Base-by-base conservation (phyloP, 2,113 vertebrate genomes). In the Falco punctatus region DNA sequence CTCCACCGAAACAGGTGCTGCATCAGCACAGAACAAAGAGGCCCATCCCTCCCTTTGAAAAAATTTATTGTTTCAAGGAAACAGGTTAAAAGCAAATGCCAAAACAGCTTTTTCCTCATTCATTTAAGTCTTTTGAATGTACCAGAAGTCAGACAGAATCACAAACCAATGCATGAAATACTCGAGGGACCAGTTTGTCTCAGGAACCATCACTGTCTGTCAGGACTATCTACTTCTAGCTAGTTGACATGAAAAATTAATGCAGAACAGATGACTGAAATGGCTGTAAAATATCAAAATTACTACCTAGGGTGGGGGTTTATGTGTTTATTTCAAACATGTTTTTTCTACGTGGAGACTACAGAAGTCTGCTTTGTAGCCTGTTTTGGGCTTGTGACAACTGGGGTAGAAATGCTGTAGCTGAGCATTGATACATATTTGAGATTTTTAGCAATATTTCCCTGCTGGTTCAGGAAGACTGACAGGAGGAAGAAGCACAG, bases 201-300 rank as follows among this genome's bases (percentile, higher is more conserved):
- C 58, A 73, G 35, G 55, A 94, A 59, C 12, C n/a, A 77, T 70
- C 38, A 62, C 15, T 0, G 58, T 48, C 84, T 89, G 79, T 96
- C 92, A 87, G 64, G 91, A 80, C 58, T 91, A 91, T 72, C 89
- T 92, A 62, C 78, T 80, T 91, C 59, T 54, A 88, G 28, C n/a
- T 80, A 66, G 42, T 17, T 90, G 62, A 70, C 58, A 51, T 69
- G 35, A 88, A 93, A 96, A 81, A 78, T 12, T 77, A 79, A 85
- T 57, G 70, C 38, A 95, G 49, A 92, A 59, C 23, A 92, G 69
- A 59, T 89, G 75, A 94, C 46, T 94, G 70, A 95, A 94, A 92
- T 67, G 62, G 21, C 21, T 90, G 38, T 70, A 73, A 92, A 96
- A 80, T 74, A 70, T 3, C 13, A 88, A 78, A 85, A 91, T 87